Conservation (phyloP, 2,113 vertebrate genomes). For the Phasianus colchicus region DNA sequence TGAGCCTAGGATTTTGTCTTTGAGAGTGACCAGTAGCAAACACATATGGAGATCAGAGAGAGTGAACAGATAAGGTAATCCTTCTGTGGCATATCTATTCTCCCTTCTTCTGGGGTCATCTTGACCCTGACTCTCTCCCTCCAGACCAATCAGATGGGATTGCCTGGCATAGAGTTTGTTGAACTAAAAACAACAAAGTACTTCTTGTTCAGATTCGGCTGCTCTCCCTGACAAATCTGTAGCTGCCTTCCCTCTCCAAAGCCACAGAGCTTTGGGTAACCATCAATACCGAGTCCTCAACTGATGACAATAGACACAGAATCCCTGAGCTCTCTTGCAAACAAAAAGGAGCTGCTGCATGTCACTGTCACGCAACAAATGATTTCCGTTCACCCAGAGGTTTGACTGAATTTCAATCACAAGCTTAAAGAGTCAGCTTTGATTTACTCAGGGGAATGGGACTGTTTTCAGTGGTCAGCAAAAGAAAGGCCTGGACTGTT, state of each 20-base stretch:
- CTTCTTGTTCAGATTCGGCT: neutral
- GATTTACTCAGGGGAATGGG: conserved; percentile 13
- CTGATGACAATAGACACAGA: conserved; percentile 28
- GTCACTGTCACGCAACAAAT: conserved; percentile 56
- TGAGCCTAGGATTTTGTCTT: neutral
- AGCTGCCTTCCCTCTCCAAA: neutral
- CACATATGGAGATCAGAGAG: neutral
- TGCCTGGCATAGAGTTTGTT: neutral
- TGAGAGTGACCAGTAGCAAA: neutral
- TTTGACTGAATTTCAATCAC: conserved; percentile 69
- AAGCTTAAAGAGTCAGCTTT: conserved; percentile 7
- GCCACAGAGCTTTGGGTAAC: conserved; percentile 22
- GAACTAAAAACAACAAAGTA: neutral
- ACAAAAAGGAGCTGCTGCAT: conserved; percentile 17
- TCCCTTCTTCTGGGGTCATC: neutral
- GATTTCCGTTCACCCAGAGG: conserved; percentile 56
- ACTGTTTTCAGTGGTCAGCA: conserved; percentile 62
- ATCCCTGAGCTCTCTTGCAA: conserved; percentile 46
- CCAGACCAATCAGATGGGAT: neutral
- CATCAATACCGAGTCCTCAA: conserved; percentile 1
- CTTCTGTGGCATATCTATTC: neutral
- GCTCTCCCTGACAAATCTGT: neutral
- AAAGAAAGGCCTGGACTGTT: conserved; percentile 51
- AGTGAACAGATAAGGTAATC: accelerated
- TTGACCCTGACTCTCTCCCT: neutral